Evolutionary conservation across 2,113 vertebrate genomes (phyloP).

Genomic region (Petaurus breviceps): DNA sequence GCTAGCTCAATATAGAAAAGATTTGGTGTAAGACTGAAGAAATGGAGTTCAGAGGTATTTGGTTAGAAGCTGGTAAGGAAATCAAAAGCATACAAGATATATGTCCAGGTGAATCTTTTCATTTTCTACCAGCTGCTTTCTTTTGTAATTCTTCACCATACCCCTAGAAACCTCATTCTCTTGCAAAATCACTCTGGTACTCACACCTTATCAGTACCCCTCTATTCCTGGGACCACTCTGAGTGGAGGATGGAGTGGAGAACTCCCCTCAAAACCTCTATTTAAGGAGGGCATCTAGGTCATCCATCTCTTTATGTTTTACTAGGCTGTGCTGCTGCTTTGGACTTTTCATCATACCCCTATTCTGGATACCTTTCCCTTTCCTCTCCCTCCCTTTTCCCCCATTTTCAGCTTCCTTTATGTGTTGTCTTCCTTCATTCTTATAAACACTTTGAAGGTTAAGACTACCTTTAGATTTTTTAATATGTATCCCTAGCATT

Average conservation of each 20-base stretch:
- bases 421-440: neutral
- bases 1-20: constrained; percentile 76
- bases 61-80: neutral
- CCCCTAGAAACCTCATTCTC: neutral
- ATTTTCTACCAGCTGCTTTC: neutral
- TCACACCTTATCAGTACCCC: neutral
- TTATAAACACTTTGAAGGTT: neutral
- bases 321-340: neutral
- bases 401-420: neutral
- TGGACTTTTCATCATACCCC: neutral
- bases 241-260: neutral
- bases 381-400: neutral
- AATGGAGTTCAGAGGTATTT: neutral
- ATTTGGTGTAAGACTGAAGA: constrained; percentile 50
- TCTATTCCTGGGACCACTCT: neutral
- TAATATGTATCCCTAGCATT: neutral
- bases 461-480: neutral
- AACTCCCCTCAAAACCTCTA: neutral
- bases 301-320: neutral
- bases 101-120: neutral
- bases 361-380: neutral
- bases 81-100: neutral
- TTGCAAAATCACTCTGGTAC: neutral
- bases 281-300: neutral
- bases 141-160: neutral